phyloP scores from a whole-genome alignment of 2,888 invertebrate genomes.

The Tetranychus piercei region DNA sequence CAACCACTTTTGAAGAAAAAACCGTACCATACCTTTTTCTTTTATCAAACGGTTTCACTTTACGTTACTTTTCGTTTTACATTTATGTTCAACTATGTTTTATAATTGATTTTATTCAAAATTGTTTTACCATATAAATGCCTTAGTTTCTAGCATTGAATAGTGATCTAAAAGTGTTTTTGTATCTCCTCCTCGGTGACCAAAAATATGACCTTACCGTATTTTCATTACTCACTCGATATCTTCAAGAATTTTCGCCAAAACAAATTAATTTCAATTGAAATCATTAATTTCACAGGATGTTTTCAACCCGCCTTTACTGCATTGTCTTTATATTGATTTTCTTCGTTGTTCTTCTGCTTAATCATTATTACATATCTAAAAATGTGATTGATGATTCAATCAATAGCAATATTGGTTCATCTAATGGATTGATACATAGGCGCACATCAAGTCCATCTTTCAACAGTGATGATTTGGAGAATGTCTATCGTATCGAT shows the following conservation, averaged over 20 bases:
- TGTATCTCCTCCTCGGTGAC: too few relatives aligned
- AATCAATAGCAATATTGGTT: background rate
- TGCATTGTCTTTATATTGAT: background rate
- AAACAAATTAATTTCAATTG: background rate
- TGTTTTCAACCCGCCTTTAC: background rate
- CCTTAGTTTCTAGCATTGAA: too few relatives aligned
- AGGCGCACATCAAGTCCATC: background rate
- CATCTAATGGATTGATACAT: background rate
- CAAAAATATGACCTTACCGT: too few relatives aligned
- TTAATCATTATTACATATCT: constrained; percentile 6
- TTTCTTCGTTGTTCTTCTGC: background rate
- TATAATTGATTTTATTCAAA: too few relatives aligned
- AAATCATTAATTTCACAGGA: background rate
- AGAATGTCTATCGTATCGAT: background rate
- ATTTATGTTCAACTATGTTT: too few relatives aligned
- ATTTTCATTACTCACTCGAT: too few relatives aligned
- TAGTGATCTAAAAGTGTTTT: too few relatives aligned
- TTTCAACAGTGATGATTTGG: background rate
- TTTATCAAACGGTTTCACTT: too few relatives aligned
- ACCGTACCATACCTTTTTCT: too few relatives aligned
- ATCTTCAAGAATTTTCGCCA: background rate
- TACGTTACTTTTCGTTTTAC: too few relatives aligned
- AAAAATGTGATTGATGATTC: background rate
- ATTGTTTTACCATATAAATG: too few relatives aligned
- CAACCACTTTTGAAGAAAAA: too few relatives aligned